Conservation (phyloP, 2,113 vertebrate species). For the Aplodontia rufa region DNA sequence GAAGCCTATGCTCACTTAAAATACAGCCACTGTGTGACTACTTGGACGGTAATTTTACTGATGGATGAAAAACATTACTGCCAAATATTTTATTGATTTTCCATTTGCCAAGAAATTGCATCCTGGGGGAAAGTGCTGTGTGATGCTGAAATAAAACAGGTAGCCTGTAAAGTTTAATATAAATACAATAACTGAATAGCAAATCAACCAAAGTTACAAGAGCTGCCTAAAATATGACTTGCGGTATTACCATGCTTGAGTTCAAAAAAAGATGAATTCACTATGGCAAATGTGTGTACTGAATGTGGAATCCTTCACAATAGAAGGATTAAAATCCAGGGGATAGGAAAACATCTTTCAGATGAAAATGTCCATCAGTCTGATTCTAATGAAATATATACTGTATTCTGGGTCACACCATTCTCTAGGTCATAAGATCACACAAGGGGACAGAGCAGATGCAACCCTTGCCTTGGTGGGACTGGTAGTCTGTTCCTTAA, state of each 20-base stretch:
- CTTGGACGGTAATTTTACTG: conserved; percentile 5
- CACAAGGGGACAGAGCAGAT: background rate
- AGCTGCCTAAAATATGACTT: background rate
- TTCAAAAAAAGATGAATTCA: background rate
- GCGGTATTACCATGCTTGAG: background rate
- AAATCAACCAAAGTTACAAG: conserved; percentile 22
- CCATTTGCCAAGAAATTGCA: background rate
- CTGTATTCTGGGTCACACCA: background rate
- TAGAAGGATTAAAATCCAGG: background rate
- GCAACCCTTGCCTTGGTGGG: background rate
- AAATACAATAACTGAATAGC: background rate
- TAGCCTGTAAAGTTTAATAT: background rate
- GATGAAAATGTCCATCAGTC: background rate
- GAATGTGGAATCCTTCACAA: background rate
- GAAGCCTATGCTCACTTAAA: background rate
- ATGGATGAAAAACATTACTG: background rate
- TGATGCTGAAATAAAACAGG: background rate
- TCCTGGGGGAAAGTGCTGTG: background rate
- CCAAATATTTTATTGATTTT: conserved; percentile 9
- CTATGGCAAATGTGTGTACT: background rate
- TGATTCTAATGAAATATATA: background rate
- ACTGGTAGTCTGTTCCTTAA: background rate
- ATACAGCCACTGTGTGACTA: background rate
- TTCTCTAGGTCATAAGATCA: background rate
- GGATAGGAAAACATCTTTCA: background rate